These are phyloP conservation scores for Clitarchus hookeri DNA, from an alignment of 2,888 invertebrate genomes.

Conservation along the genomic window DNA sequence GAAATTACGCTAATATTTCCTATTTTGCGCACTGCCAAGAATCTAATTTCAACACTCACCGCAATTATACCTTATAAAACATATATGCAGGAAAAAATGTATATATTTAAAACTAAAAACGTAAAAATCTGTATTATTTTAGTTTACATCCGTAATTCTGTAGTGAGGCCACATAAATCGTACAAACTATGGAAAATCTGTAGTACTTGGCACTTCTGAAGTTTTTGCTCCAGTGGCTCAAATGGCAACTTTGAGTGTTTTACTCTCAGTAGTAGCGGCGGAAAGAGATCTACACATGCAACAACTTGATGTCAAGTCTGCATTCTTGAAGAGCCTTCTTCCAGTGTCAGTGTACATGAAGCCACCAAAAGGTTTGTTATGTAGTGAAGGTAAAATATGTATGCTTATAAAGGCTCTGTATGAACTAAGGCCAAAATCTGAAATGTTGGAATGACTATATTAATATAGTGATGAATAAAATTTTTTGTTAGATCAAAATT, in stretches of 20 bases:
- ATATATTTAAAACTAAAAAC: no score
- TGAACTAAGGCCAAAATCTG: not conserved
- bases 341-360: not conserved
- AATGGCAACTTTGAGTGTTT: not conserved
- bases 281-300: not conserved
- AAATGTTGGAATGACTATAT: constrained; percentile 10
- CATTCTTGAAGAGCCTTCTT: not conserved
- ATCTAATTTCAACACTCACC: no score
- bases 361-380: not conserved
- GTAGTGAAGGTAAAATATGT: not conserved
- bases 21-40: no score
- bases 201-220: not conserved
- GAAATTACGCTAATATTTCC: no score
- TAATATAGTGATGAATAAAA: not conserved
- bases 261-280: not conserved
- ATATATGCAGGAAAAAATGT: no score
- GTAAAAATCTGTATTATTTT: no score
- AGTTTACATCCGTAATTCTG: no score
- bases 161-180: no score
- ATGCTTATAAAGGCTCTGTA: not conserved
- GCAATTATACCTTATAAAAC: no score
- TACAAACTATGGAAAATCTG: no score
- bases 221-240: not conserved
- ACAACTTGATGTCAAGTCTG: constrained; percentile 24
- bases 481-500: not conserved